Base-by-base conservation (phyloP, 1,140 invertebrate genomes). In the Monomorium pharaonis region DNA sequence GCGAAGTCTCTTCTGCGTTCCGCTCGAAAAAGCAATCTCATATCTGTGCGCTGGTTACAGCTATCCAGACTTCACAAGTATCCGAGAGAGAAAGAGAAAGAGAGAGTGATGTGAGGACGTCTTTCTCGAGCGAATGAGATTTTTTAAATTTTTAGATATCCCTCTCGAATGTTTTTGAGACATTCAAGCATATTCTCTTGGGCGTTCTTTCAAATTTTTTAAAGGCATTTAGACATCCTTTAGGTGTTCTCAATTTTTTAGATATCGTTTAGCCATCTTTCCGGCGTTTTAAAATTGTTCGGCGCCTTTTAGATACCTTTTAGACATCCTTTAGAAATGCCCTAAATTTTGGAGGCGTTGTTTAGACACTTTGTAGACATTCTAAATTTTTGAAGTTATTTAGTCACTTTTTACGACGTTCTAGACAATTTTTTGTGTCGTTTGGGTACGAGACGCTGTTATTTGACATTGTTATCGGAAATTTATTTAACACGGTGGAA, bases 391-490 rank as follows among this genome's bases (percentile, higher is more conserved):
- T 80, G 49, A 80, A 18, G 33, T 80, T 69, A 14, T 27, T 70
- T 54, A 42, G 33, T 6, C 9, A 51, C 24, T 69, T 69, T 60
- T 76, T 30, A 44, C 18, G 24, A 63, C 12, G 7, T 14, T 69
- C 47, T 51, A 30, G 47, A 56, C 21, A 51, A 30, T 42, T 80
- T n/a, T 80, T 69, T 69, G 16, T 56, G 12, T 54, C 33, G 62
- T 80, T 42, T 80, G 30, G 30, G 14, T 65, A 37, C 21, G 21
- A 67, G 47, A 54, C 44, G 62, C 33, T 54, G 16, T 80, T 78
- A 44, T 67, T 44, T 37, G 42, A 49, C 24, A 67, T 78, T 78
- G 76, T 78, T 78, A 67, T 51, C 76, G 76, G 60, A 1, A 33
- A 33, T 51, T 78, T 51, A 51, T 67, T 78, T 78, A 67, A 33